Evolutionary conservation across 2,113 vertebrate species (phyloP), one percentile per base, ranked within the genome.

Genomic region (Madoqua kirkii): DNA sequence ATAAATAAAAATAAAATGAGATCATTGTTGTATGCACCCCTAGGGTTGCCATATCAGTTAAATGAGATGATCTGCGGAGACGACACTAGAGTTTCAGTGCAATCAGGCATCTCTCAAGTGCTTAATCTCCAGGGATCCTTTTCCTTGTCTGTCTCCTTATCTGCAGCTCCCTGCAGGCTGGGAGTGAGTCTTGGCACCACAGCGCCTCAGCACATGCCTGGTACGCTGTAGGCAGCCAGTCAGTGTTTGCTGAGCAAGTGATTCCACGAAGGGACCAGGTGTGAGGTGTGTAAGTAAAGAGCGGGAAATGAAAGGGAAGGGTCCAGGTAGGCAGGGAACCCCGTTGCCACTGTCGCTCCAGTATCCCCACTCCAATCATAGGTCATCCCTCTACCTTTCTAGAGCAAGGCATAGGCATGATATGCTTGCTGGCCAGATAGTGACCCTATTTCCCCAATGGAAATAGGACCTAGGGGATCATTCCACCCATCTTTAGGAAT

Each of bases 81-180:
- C 2, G 0, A 3, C 5, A 6, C 12, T 3, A 2, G 52, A 19
- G n/a, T 10, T 31, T 29, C 40, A 1, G 16, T 6, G 33, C 57
- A 43, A n/a, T 25, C 2, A 21, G 60, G 19, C 3, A 3, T 25
- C 29, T 50, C 12, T 60, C 54, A 8, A 13, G 36, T 4, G 31
- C 71, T 64, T 40, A 43, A 19, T 54, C 50, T 14, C 60, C 1
- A n/a, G 29, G 2, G 67, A 52, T 48, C 62, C 21, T 55, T 85
- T 11, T 86, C n/a, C 74, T 54, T 14, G 54, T 60, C 29, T 36
- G 31, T 78, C 62, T 71, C n/a, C 43, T 67, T 52, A 36, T 48
- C 43, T 83, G 81, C 54, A 76, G 62, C 29, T 40, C 76, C 59
- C 54, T 84, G 52, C 86, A 76, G 52, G 60, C 90, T 3, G 3